These are phyloP conservation scores for Sceloporus tristichus DNA, from an alignment of 2,113 vertebrate genomes.

Conservation along the genomic window DNA sequence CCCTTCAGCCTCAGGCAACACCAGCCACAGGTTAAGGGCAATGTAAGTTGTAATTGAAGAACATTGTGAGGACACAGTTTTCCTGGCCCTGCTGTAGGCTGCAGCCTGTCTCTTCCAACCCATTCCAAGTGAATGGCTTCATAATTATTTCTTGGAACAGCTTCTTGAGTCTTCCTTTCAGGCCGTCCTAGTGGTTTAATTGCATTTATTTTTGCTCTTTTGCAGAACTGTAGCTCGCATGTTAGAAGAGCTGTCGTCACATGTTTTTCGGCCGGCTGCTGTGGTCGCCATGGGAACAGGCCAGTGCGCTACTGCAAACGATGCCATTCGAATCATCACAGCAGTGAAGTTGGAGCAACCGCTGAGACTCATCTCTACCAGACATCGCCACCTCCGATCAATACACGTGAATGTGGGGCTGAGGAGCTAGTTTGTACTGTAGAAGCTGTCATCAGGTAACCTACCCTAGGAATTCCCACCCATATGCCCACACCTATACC, in stretches of 20 bases:
- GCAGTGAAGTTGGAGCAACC: conserved; percentile 89
- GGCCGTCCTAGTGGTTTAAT: not conserved
- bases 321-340: conserved; percentile 98
- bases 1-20: not conserved
- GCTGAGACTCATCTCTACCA: conserved; percentile 97
- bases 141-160: not conserved
- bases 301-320: conserved; percentile 98
- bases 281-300: conserved; percentile 95
- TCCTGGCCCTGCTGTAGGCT: not conserved
- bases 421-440: conserved; percentile 98
- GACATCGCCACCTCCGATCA: conserved; percentile 98
- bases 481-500: too few species aligned
- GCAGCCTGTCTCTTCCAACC: not conserved
- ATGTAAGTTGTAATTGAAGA: not conserved
- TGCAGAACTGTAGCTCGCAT: conserved; percentile 97
- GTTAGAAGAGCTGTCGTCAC: conserved; percentile 97
- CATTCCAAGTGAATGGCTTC: not conserved
- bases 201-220: not conserved
- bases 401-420: conserved; percentile 95
- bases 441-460: conserved; percentile 96
- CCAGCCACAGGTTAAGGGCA: not conserved
- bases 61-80: not conserved
- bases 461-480: accelerated
- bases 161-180: not conserved
- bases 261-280: conserved; percentile 98